Evolutionary conservation across 2,797 vertebrate species (phyloP), one percentile per base, ranked within the genome.

Genomic region (Tragopan temminckii): DNA sequence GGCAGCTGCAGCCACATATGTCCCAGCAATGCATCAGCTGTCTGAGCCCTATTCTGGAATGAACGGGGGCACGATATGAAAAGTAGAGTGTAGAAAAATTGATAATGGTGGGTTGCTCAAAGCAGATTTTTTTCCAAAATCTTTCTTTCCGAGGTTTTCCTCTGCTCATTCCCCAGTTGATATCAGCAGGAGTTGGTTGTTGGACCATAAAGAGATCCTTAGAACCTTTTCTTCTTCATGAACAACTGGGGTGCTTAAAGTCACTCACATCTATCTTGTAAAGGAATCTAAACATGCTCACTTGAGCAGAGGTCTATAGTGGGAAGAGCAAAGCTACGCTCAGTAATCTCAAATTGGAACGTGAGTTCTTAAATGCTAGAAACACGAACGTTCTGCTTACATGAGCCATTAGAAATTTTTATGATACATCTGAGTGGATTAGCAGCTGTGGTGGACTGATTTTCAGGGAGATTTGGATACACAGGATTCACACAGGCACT

Each of bases 401-500:
- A 3, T 53, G 43, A 87, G 14, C 42, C 20, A 5, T 52, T 57
- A 33, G 45, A 52, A 68, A 68, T 58, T 29, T 55, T 68, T 71
- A 53, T 59, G 61, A 33, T 48, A 9, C 20, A 64, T 36, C 23
- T 43, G 27, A 66, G 31, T 0, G 4, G 76, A 48, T 59, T 61
- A 80, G 17, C 20, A 76, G 18, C 29, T 36, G 16, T 35, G 50
- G 10, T 33, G n/a, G n/a, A 20, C 40, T 45, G 58, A 16, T 42
- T 75, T 78, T 31, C 15, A 50, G 8, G 0, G 18, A 48, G 24
- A 42, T 69, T 36, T 62, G 57, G 24, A 15, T 59, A 35, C 40
- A 4, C 11, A 63, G 24, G 3, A 5, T 78, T 80, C 61, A 61
- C 27, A 23, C 2, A 64, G 61, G 35, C 7, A 9, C 0, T 0